Conservation (phyloP, 2,113 vertebrate species). For the Tretioscincus oriximinensis region DNA sequence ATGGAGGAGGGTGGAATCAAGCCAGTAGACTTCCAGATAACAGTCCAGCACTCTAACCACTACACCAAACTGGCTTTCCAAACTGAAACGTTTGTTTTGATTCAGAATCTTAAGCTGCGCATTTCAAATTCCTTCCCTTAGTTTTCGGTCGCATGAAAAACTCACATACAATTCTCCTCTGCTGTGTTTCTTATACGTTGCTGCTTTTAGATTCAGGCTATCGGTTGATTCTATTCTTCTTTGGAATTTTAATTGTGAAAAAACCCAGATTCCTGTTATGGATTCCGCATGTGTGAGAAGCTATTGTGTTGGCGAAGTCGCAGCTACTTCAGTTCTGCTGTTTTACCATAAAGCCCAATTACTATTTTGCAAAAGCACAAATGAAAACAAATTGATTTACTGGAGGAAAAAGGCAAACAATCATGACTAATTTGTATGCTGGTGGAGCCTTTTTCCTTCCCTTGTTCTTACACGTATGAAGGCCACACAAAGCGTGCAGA, state of each 20-base stretch:
- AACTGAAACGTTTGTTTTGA: too few relatives aligned
- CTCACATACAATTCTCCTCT: conserved; percentile 11
- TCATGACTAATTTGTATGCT: conserved; percentile 9
- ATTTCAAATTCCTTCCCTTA: conserved; percentile 3
- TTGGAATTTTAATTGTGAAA: conserved; percentile 32
- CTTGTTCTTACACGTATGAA: neutral
- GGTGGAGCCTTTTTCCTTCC: neutral
- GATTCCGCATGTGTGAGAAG: neutral
- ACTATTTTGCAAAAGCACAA: conserved; percentile 32
- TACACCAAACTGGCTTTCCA: too few relatives aligned
- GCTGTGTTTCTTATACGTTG: conserved; percentile 11
- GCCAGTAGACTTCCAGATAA: too few relatives aligned
- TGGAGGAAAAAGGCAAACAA: conserved; percentile 39
- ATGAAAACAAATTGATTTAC: conserved; percentile 33
- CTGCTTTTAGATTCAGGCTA: neutral
- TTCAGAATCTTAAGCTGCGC: neutral
- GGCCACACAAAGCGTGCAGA: conserved; percentile 38
- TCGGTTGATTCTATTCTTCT: rapidly evolving
- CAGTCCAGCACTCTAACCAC: too few relatives aligned
- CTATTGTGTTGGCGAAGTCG: conserved; percentile 23
- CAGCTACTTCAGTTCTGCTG: conserved; percentile 38
- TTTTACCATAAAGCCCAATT: conserved; percentile 41
- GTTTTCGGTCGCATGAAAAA: conserved; percentile 38
- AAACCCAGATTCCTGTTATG: conserved; percentile 1
- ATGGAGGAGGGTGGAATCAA: too few relatives aligned